Conservation (phyloP, 2,888 invertebrate species). For the Thyatira batis region DNA sequence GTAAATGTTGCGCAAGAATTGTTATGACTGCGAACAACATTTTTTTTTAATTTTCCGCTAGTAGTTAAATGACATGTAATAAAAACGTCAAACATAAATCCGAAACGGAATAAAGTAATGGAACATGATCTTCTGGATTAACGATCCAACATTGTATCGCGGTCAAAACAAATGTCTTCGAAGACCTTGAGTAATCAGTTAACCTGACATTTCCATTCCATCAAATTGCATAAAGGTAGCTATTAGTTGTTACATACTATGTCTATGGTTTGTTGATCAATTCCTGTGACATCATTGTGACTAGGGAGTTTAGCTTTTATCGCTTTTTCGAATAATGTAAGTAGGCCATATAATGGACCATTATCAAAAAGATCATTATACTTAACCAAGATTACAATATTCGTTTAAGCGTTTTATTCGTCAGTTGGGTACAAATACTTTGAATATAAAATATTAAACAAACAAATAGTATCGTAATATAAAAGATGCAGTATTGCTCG, state of each 20-base stretch:
- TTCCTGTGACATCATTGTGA: constrained; percentile 19
- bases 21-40: no score
- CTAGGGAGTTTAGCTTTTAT: no score
- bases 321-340: no score
- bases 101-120: background rate
- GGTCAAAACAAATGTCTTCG: background rate
- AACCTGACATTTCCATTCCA: constrained; percentile 31
- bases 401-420: no score
- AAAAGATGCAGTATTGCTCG: background rate
- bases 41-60: no score
- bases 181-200: constrained; percentile 3
- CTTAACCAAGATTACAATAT: no score
- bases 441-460: background rate
- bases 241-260: constrained; percentile 1
- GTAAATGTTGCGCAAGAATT: background rate
- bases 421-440: no score
- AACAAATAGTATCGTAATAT: background rate
- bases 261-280: constrained; percentile 21
- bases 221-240: constrained; percentile 15
- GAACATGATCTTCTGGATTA: background rate
- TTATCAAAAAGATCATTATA: no score
- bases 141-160: background rate
- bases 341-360: no score
- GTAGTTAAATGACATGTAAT: background rate
- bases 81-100: background rate